phyloP scores from a whole-genome alignment of 2,888 invertebrate species.

The Clepsis dumicolana region DNA sequence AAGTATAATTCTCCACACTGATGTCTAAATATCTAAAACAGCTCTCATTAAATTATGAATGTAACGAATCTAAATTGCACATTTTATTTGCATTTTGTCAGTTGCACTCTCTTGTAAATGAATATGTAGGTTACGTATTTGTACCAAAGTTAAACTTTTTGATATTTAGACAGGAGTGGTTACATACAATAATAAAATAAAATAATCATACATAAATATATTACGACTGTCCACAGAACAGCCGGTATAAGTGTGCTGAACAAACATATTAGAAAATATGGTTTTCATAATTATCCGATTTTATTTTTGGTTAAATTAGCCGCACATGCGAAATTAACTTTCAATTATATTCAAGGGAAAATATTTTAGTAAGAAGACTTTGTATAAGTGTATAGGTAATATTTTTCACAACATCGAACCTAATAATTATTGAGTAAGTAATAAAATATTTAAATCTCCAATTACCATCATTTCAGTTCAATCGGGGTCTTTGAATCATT shows the following conservation, averaged over 20 bases:
- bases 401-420: slow-evolving; percentile 34
- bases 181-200: slow-evolving; percentile 41
- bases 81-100: slow-evolving; percentile 17
- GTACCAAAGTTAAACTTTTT: slow-evolving; percentile 49
- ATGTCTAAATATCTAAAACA: slow-evolving; percentile 42
- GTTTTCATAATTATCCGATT: slow-evolving; percentile 12
- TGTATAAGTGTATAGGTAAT: slow-evolving; percentile 27
- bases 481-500: slow-evolving; percentile 5
- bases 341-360: neutral
- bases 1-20: slow-evolving; percentile 30
- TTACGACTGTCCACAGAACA: slow-evolving; percentile 13
- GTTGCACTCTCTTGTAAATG: slow-evolving; percentile 15
- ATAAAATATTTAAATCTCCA: slow-evolving; percentile 27
- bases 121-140: slow-evolving; percentile 45
- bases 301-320: slow-evolving; percentile 5
- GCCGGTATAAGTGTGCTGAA: neutral
- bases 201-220: slow-evolving; percentile 27
- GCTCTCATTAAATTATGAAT: slow-evolving; percentile 34
- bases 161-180: slow-evolving; percentile 52
- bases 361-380: neutral
- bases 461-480: slow-evolving; percentile 8
- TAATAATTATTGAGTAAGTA: slow-evolving; percentile 23
- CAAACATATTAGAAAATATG: slow-evolving; percentile 18
- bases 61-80: slow-evolving; percentile 28
- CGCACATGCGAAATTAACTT: neutral